Evolutionary conservation across 2,797 vertebrate genomes (phyloP).

Genomic region (Myoxocephalus aenaeus): DNA sequence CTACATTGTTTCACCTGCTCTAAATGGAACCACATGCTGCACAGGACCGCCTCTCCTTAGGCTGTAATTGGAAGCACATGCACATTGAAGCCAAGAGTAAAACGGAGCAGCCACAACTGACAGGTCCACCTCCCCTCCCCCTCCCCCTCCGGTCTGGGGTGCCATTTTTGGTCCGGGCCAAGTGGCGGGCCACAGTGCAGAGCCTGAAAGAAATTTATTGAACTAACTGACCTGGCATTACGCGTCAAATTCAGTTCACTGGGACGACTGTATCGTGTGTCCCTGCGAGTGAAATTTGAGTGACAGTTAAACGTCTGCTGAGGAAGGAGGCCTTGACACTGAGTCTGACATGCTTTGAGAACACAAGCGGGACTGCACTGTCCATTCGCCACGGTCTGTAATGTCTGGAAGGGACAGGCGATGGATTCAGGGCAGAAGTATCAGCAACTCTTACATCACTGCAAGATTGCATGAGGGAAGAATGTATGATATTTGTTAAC

Average conservation of each 20-base stretch:
- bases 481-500: conserved; percentile 59
- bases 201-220: conserved; percentile 45
- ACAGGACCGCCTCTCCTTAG: conserved; percentile 77
- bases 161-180: conserved; percentile 62
- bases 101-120: conserved; percentile 52
- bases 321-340: conserved; percentile 71
- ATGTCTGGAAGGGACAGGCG: conserved; percentile 55
- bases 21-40: conserved; percentile 87
- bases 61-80: conserved; percentile 86
- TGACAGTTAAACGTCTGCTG: conserved; percentile 58
- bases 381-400: conserved; percentile 45
- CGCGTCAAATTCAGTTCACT: conserved; percentile 71
- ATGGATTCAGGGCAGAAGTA: conserved; percentile 28
- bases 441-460: conserved; percentile 61
- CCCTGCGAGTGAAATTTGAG: conserved; percentile 60
- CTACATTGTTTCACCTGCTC: conserved; percentile 91
- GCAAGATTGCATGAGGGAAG: conserved; percentile 63
- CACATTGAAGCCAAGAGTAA: conserved; percentile 62
- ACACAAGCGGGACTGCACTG: conserved; percentile 51
- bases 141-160: conserved; percentile 31
- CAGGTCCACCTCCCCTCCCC: conserved; percentile 5
- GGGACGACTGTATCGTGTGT: conserved; percentile 67
- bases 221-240: conserved; percentile 62
- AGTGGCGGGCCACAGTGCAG: conserved; percentile 49
- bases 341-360: conserved; percentile 62